Conservation (phyloP, 2,888 invertebrate genomes). For the Caenorhabditis angaria region DNA sequence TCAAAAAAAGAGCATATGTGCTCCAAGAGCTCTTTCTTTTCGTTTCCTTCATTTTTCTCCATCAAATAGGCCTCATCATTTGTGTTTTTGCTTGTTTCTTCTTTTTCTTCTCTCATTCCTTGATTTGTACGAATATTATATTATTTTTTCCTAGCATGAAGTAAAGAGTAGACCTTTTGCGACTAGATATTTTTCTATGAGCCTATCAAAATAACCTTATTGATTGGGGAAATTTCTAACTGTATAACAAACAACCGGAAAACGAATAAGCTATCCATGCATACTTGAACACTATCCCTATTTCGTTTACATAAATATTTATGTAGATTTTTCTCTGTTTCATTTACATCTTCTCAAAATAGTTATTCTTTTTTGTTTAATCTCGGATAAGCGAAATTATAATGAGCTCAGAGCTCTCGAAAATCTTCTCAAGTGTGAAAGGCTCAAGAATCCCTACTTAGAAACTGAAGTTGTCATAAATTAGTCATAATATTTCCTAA, state of each 20-base stretch:
- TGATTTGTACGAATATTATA: not conserved
- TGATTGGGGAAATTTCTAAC: too few relatives aligned
- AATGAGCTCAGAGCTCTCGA: too few relatives aligned
- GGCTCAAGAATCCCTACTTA: not conserved
- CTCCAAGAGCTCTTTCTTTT: not conserved
- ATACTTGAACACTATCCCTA: too few relatives aligned
- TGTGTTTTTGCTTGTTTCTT: conserved; percentile 16
- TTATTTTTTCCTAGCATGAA: not conserved
- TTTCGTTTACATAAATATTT: not conserved
- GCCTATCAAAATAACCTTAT: too few relatives aligned
- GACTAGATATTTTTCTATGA: too few relatives aligned
- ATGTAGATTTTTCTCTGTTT: not conserved
- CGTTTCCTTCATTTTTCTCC: not conserved
- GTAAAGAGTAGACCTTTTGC: too few relatives aligned
- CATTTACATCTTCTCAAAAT: not conserved
- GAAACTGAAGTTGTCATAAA: too few relatives aligned
- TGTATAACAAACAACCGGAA: too few relatives aligned
- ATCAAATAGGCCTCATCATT: conserved; percentile 25
- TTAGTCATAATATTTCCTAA: too few relatives aligned
- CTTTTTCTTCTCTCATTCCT: conserved; percentile 1
- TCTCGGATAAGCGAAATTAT: too few relatives aligned
- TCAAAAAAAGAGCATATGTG: not conserved
- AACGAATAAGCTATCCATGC: too few relatives aligned
- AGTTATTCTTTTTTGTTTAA: not conserved
- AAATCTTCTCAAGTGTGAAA: not conserved